Conservation (phyloP, 35 echinoderm and acorn worm species). For the Eucidaris tribuloides region DNA sequence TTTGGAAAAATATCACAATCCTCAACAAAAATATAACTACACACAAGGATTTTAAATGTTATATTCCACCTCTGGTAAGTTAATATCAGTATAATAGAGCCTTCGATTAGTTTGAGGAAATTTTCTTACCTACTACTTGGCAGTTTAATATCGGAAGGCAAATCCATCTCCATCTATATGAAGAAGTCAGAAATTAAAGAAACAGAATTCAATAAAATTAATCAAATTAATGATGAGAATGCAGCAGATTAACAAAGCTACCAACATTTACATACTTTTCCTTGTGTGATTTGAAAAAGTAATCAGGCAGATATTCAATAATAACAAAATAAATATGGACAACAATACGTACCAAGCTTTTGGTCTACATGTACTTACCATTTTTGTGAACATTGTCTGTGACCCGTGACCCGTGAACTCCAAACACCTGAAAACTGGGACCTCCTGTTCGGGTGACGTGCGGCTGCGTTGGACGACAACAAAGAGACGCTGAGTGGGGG, state of each 20-base stretch:
- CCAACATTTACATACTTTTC: not conserved
- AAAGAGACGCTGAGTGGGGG: slow-evolving; percentile 41
- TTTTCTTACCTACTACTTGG: not conserved
- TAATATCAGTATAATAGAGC: not conserved
- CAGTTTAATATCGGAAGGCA: not conserved
- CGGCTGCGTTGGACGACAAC: slow-evolving; percentile 12
- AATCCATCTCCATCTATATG: slow-evolving; percentile 14
- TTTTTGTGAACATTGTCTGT: slow-evolving; percentile 39
- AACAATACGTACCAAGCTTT: not conserved
- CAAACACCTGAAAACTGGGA: slow-evolving; percentile 32
- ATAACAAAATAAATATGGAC: not conserved
- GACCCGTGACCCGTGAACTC: slow-evolving; percentile 54
- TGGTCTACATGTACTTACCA: slow-evolving; percentile 14
- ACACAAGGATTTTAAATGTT: not conserved
- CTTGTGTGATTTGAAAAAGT: not conserved
- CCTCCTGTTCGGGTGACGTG: not conserved
- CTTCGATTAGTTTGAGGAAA: not conserved
- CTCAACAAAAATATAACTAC: no score
- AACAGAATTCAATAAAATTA: not conserved
- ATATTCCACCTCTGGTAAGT: not conserved
- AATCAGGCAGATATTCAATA: not conserved
- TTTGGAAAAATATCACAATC: no score
- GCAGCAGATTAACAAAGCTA: not conserved
- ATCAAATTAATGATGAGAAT: not conserved
- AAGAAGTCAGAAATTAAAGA: not conserved